Base-by-base conservation (phyloP, 1,140 invertebrate genomes). In the Pararge aegeria region DNA sequence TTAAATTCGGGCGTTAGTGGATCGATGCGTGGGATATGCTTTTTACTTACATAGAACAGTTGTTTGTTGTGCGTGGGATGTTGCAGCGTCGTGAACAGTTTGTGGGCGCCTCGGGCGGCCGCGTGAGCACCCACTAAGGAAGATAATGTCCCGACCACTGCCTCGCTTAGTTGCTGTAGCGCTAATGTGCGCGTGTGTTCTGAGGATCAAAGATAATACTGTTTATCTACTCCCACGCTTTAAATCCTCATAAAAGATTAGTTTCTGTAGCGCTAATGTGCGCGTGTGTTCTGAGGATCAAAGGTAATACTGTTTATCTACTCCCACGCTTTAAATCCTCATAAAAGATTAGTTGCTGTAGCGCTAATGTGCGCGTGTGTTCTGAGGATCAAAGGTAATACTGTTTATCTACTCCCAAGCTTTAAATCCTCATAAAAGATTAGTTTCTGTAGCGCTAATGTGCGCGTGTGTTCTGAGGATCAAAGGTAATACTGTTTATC, bases 11-110 rank as follows among this genome's bases (percentile, higher is more conserved):
- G n/a, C n/a, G n/a, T n/a, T n/a, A n/a, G n/a, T n/a, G n/a, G n/a
- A n/a, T n/a, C n/a, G n/a, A n/a, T n/a, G n/a, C n/a, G n/a, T n/a
- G n/a, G n/a, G n/a, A n/a, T n/a, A n/a, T n/a, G n/a, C n/a, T n/a
- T n/a, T n/a, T 24, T 4, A 93, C 95, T 95, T 88, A 97, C 97
- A 91, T 98, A 98, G 90, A 97, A 95, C 24, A 98, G 89, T 70
- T 97, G 96, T 85, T 97, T 98, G 80, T 98, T 98, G 60, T 97
- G 93, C 72, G 93, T 93, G 60, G 94, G 93, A 89, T 97, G 94
- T 84, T 98, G 97, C 51, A 98, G 81, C 27, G 95, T 94, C 77
- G 97, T 95, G 90, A 98, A 98, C 44, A 97, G 93, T 89, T 97
- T 97, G 40, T 93, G 94, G 0, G 95, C 94, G 24, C 97, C 97